Base-by-base conservation (phyloP, 2,888 invertebrate genomes). In the Agonopterix arenella region DNA sequence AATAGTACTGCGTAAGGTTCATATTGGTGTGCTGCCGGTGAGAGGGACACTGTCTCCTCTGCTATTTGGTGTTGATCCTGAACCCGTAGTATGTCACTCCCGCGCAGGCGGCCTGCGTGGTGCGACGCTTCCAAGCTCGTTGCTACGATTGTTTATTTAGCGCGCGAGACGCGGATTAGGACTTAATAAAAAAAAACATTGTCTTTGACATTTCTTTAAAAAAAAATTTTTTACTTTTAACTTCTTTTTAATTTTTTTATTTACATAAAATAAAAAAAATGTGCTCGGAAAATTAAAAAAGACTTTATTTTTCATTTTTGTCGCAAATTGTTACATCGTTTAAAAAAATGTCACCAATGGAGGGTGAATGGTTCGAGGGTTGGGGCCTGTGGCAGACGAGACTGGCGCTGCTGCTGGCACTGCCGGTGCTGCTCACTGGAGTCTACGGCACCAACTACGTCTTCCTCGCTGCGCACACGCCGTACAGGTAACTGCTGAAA, bases 361-460 rank as follows among this genome's bases (percentile, higher is more conserved):
- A 56, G 7, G 53, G 52, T n/a, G 51, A 55, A 49, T 49, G 52
- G 48, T 59, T 71, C 56, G 70, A 66, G 50, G 80, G 84, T 42
- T 83, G 81, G 79, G 83, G 84, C 43, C 63, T 79, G 53, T 84
- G 85, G 86, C 85, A 84, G 73, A 77, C 67, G 65, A 74, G 84
- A 55, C 71, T 85, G 69, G 84, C 84, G 62, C 60, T 67, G 63
- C 74, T 86, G 64, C 76, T 86, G 71, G 84, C 85, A 58, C 66
- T 91, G 67, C 84, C 82, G 16, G 82, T 83, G 68, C 64, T 83
- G 72, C 77, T 84, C 40, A 85, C 85, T 7, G 84, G 86, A 51
- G 76, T 83, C 49, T 86, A 85, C 66, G 79, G 82, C 42, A 83
- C 85, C 68, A 88, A 86, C 76, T 88, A 88, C 62, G 86, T 88